Percentiles rank a stretch among this genome's conserved stretches.
Conservation (phyloP, 2,113 vertebrate genomes). For the Myodes glareolus region DNA sequence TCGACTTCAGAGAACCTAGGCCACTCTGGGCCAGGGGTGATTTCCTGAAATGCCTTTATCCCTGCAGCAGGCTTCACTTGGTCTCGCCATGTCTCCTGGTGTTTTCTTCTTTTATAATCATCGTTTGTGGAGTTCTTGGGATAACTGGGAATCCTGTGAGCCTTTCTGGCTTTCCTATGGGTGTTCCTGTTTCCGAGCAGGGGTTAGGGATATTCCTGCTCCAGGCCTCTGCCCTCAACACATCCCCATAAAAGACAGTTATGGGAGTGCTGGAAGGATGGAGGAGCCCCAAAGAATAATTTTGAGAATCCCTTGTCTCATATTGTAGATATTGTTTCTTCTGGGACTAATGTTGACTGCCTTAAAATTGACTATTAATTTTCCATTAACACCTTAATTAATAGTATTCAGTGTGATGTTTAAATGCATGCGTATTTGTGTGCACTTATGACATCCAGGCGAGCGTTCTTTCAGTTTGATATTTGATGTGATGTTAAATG, state of each 20-base stretch:
- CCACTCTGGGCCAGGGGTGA: rapidly evolving
- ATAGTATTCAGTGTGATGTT: not conserved
- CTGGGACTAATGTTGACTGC: not conserved
- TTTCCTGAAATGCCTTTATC: not conserved
- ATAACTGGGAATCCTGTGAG: not conserved
- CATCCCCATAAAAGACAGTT: not conserved
- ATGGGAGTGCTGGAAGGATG: not conserved
- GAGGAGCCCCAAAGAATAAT: not conserved
- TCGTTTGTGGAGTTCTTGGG: not conserved
- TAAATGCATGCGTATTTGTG: not conserved
- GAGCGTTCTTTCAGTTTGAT: not conserved
- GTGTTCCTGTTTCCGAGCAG: not conserved
- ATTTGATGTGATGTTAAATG: not conserved
- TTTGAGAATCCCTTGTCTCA: not conserved
- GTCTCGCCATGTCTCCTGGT: not conserved
- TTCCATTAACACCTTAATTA: not conserved
- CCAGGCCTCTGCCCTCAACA: not conserved
- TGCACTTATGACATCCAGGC: not conserved
- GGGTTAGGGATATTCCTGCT: not conserved
- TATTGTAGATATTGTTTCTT: not conserved
- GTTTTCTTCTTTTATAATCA: not conserved
- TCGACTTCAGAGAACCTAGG: not conserved
- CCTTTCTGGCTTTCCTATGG: not conserved
- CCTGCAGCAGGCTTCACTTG: not conserved
- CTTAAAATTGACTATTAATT: not conserved